Percentiles rank a stretch among this genome's conserved stretches.
phyloP scores from a whole-genome alignment of 2,888 invertebrate genomes.

The Papilio gigon region DNA sequence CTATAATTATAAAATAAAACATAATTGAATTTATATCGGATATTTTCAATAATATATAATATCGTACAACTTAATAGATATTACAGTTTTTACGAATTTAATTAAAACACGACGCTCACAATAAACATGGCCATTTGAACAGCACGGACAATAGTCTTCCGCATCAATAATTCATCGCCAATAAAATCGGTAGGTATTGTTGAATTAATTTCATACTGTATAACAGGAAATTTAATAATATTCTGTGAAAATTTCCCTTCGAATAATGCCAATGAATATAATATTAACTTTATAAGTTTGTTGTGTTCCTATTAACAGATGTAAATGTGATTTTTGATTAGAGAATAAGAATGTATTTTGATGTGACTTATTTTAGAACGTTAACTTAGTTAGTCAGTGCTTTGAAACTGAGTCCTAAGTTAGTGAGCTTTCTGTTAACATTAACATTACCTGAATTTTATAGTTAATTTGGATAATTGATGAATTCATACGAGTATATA shows the following conservation, averaged over 20 bases:
- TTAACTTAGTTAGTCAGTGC: neutral
- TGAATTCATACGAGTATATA: too few species aligned
- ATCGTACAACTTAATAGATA: too few species aligned
- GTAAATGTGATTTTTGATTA: neutral
- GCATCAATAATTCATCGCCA: neutral
- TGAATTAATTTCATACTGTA: neutral
- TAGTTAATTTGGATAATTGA: neutral
- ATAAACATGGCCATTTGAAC: neutral
- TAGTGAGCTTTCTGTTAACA: neutral
- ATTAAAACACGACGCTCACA: neutral
- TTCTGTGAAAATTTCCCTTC: neutral
- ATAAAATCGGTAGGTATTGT: conserved; percentile 5
- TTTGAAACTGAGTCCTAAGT: neutral
- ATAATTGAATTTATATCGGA: too few species aligned
- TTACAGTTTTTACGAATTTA: neutral
- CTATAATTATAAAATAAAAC: too few species aligned
- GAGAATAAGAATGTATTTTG: neutral
- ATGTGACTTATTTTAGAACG: neutral
- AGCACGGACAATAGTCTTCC: conserved; percentile 5
- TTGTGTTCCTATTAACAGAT: neutral
- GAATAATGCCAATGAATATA: neutral
- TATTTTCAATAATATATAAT: neutral
- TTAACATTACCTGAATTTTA: neutral
- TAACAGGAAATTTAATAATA: neutral
- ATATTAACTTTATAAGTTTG: neutral